Percentiles rank a stretch among this genome's conserved stretches.
Evolutionary conservation across 1,140 invertebrate genomes (phyloP).

Genomic region (Delia radicum): DNA sequence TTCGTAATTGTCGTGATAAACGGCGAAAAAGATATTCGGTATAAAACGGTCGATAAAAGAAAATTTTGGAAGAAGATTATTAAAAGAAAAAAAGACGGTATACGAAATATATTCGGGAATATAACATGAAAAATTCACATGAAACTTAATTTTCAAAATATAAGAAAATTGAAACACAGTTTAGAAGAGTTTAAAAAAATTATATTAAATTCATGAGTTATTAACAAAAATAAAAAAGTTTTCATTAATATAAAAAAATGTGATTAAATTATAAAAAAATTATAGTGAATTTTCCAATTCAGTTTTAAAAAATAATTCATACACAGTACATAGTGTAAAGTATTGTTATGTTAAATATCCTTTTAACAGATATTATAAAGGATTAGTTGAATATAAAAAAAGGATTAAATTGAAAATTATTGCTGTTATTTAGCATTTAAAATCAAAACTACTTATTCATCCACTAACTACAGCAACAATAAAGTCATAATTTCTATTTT

Average conservation of each 20-base stretch:
- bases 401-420: not conserved
- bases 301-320: too few relatives aligned
- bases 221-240: too few relatives aligned
- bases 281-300: too few relatives aligned
- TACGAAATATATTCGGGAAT: not conserved
- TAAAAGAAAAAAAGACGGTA: not conserved
- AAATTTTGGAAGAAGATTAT: not conserved
- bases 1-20: slow-evolving; percentile 1
- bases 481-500: not conserved
- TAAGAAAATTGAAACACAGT: too few relatives aligned
- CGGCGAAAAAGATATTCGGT: not conserved
- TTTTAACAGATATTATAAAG: not conserved
- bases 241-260: too few relatives aligned
- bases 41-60: not conserved
- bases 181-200: too few relatives aligned
- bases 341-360: too few relatives aligned
- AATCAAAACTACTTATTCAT: too few relatives aligned
- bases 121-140: not conserved
- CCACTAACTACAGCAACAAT: not conserved
- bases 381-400: not conserved
- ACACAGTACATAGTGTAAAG: too few relatives aligned
- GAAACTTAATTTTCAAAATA: not conserved
- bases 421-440: not conserved
- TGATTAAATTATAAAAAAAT: too few relatives aligned
- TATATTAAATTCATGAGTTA: too few relatives aligned